phyloP scores from a whole-genome alignment of 2,888 invertebrate species.

The Limenitis camilla region DNA sequence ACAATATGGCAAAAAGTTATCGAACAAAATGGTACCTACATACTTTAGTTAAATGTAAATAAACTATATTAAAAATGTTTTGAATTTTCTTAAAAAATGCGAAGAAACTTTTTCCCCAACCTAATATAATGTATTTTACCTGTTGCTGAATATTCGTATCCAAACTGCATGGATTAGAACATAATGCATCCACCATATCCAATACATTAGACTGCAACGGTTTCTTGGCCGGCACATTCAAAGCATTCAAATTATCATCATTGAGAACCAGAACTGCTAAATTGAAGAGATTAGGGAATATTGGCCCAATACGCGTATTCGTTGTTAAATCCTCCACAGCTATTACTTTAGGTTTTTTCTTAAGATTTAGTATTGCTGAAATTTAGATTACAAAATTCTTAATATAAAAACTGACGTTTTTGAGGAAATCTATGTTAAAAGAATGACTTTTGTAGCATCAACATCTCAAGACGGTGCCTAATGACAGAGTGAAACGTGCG shows the following conservation, averaged over 20 bases:
- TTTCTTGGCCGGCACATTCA: conserved; percentile 65
- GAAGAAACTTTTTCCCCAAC: too few species aligned
- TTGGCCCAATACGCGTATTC: conserved; percentile 75
- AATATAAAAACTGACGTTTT: not conserved
- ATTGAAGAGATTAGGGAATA: conserved; percentile 76
- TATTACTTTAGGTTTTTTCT: conserved; percentile 63
- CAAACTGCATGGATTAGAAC: conserved; percentile 72
- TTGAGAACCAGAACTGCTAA: conserved; percentile 74
- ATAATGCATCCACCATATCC: conserved; percentile 74
- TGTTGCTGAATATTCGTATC: conserved; percentile 75
- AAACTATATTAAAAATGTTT: too few species aligned
- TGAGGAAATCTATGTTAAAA: not conserved
- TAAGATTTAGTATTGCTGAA: conserved; percentile 69
- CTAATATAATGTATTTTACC: conserved; percentile 41
- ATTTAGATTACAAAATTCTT: conserved; percentile 13
- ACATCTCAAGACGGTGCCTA: too few species aligned
- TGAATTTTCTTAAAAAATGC: too few species aligned
- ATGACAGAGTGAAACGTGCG: too few species aligned
- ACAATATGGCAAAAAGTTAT: too few species aligned
- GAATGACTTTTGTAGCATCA: too few species aligned
- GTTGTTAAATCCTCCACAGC: conserved; percentile 73
- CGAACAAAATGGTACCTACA: too few species aligned
- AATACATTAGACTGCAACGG: conserved; percentile 64
- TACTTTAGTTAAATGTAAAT: too few species aligned
- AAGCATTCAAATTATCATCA: conserved; percentile 69